Percentiles rank a stretch among this genome's conserved stretches.
phyloP scores from a whole-genome alignment of 2,797 vertebrate species.

The Adrianichthys oophorus region DNA sequence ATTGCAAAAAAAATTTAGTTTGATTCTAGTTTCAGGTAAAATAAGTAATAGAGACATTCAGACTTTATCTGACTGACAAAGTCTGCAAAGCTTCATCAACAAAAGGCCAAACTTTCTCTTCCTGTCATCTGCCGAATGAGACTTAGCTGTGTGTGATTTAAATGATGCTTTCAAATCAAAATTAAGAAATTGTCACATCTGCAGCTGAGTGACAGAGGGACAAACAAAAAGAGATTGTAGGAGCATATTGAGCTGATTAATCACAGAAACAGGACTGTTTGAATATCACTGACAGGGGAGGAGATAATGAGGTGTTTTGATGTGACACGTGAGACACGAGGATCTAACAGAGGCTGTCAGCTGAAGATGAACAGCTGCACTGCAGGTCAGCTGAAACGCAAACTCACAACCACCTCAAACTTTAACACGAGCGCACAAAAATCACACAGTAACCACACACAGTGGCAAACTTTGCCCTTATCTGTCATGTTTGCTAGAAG shows the following conservation, averaged over 20 bases:
- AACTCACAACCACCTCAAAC: constrained; percentile 12
- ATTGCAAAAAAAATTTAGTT: background rate
- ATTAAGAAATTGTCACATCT: constrained; percentile 63
- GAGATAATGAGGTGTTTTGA: constrained; percentile 82
- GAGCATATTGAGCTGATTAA: constrained; percentile 67
- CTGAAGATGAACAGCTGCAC: constrained; percentile 57
- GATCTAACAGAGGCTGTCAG: constrained; percentile 75
- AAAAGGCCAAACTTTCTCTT: constrained; percentile 51
- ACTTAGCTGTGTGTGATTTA: constrained; percentile 66
- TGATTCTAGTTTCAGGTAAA: constrained; percentile 29
- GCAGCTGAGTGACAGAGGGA: constrained; percentile 33
- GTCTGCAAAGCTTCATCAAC: constrained; percentile 61
- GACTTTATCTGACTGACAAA: constrained; percentile 63
- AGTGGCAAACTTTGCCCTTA: constrained; percentile 10
- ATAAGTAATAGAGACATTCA: constrained; percentile 47
- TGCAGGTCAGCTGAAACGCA: constrained; percentile 67
- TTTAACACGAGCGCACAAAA: no score
- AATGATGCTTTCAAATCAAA: constrained; percentile 66
- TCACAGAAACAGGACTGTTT: constrained; percentile 58
- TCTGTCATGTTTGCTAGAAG: constrained; percentile 7
- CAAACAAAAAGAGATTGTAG: constrained; percentile 25
- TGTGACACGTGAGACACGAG: constrained; percentile 72
- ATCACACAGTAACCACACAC: constrained; percentile 8
- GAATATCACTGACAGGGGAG: constrained; percentile 72
- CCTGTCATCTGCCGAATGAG: constrained; percentile 58